Conservation (phyloP, 23 tunicate genomes). For the Trididemnum clinides region DNA sequence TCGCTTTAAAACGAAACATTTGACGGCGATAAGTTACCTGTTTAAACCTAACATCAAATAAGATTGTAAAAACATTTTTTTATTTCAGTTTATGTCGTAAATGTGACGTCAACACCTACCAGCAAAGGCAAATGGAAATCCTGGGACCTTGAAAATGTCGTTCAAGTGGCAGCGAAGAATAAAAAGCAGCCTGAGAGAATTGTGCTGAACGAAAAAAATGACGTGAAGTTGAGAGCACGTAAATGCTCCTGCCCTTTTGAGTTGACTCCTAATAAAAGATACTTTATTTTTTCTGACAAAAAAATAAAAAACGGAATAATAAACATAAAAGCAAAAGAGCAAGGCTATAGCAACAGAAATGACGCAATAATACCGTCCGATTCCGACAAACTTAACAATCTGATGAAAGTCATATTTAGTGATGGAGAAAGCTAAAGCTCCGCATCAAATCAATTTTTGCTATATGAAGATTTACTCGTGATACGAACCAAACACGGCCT, state of each 20-base stretch:
- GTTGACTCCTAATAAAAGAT: neutral
- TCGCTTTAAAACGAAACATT: no score
- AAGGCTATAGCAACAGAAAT: neutral
- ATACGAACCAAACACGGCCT: no score
- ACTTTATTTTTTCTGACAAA: slow-evolving; percentile 1
- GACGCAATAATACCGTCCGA: slow-evolving; percentile 8
- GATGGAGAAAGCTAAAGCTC: no score
- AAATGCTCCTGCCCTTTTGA: slow-evolving; percentile 5
- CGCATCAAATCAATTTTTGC: no score
- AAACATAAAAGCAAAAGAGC: neutral
- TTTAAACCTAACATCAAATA: no score
- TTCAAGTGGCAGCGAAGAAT: neutral
- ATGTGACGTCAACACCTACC: neutral
- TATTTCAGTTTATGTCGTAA: neutral
- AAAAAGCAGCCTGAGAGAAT: neutral
- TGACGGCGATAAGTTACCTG: no score
- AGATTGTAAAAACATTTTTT: no score
- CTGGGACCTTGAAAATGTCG: neutral
- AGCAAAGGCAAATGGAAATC: neutral
- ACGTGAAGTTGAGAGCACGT: neutral
- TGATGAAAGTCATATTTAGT: no score
- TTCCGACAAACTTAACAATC: no score
- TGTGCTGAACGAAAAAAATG: neutral
- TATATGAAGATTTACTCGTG: no score
- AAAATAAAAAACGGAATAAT: neutral